Percentiles rank a stretch among this genome's conserved stretches.
Evolutionary conservation across 1,140 invertebrate species (phyloP).

Genomic region (Bicyclus anynana): DNA sequence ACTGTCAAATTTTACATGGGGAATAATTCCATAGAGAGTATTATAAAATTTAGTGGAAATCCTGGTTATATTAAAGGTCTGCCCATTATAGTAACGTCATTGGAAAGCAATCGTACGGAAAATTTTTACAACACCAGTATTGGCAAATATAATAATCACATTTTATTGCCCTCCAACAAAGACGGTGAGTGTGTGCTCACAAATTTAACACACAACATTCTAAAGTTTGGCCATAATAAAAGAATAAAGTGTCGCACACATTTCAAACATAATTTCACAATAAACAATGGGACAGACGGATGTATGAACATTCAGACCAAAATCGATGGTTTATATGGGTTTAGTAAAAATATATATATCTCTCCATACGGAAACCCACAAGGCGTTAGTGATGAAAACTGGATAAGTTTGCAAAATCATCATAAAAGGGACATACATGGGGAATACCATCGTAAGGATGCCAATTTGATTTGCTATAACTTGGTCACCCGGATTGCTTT

Average conservation of each 20-base stretch:
- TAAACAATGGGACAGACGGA: conserved; percentile 32
- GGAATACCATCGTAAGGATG: conserved; percentile 31
- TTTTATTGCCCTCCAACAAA: conserved; percentile 40
- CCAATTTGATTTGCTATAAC: conserved; percentile 47
- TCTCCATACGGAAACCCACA: conserved; percentile 54
- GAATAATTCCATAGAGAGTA: conserved; percentile 38
- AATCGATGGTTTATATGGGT: conserved; percentile 35
- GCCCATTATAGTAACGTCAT: conserved; percentile 47
- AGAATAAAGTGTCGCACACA: conserved; percentile 45
- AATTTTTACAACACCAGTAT: conserved; percentile 44
- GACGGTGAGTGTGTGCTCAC: conserved; percentile 43
- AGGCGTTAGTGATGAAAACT: conserved; percentile 37
- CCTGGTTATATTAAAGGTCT: conserved; percentile 47
- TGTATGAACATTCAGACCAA: conserved; percentile 44
- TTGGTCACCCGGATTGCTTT: conserved; percentile 41
- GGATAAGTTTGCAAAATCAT: conserved; percentile 34
- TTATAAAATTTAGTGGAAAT: conserved; percentile 53
- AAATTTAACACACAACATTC: conserved; percentile 33
- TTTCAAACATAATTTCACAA: conserved; percentile 19
- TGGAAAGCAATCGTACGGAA: conserved; percentile 43
- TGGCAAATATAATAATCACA: conserved; percentile 18
- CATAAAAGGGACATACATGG: conserved; percentile 36
- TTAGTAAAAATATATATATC: conserved; percentile 36
- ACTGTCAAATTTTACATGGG: conserved; percentile 47
- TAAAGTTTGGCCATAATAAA: conserved; percentile 52